Evolutionary conservation across 2,797 vertebrate genomes (phyloP), one percentile per base, ranked within the genome.

Genomic region (Chelmon rostratus): DNA sequence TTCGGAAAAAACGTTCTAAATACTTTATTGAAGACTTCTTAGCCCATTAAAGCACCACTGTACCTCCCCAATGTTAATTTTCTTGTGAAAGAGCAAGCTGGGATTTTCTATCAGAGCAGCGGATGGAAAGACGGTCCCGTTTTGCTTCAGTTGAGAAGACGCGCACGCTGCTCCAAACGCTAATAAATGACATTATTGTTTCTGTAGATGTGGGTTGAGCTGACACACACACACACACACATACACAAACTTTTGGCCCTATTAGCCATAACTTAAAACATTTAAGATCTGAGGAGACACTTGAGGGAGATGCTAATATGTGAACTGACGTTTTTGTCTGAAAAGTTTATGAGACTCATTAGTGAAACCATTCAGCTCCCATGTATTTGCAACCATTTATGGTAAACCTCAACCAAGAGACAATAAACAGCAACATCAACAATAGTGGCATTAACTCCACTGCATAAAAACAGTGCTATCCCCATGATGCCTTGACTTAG

Each of bases 21-120:
- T 95, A 94, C 94, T 94, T 95, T 90, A 89, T 92, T 93, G 90
- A 93, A 86, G 93, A 94, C 92, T 92, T 93, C 89, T 92, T 91
- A 92, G 91, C 91, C 93, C 92, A 96, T 96, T 96, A 95, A 93
- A 93, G 89, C 84, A 92, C 84, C 91, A 87, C 88, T 88, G 90
- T 91, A 93, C 91, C 88, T 89, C 91, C 77, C 76, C 83, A 57
- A 94, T 95, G 91, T 92, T 94, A 94, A 95, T 96, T 94, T 94
- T 91, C 89, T 92, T 91, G 83, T 88, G 93, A 93, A 93, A 88
- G 70, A 92, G 83, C 88, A 89, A 92, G 89, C 91, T 84, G 84
- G 89, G 93, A 91, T 91, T 88, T 93, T 91, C 92, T 87, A 91
- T 93, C 79, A 89, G 88, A 93, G 92, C 90, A 84, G 90, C 57